These are phyloP conservation scores for Rhaphigaster nebulosa DNA, from an alignment of 2,888 invertebrate species.

Conservation along the genomic window DNA sequence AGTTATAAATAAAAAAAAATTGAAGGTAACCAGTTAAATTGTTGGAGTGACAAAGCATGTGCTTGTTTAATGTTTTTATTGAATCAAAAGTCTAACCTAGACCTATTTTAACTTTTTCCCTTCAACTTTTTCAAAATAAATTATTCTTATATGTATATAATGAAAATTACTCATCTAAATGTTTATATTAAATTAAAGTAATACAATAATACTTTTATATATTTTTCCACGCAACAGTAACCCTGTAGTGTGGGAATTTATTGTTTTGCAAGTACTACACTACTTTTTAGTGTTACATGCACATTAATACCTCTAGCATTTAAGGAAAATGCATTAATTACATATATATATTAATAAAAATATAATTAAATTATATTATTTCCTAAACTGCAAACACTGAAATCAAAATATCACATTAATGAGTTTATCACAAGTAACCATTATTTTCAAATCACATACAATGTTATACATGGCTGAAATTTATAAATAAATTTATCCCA, in stretches of 20 bases:
- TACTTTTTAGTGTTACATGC: not conserved
- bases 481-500: conserved; percentile 31
- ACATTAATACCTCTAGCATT: conserved; percentile 23
- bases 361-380: conserved; percentile 25
- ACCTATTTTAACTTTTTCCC: not conserved
- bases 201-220: not conserved
- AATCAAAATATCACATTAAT: conserved; percentile 42
- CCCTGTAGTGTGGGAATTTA: conserved; percentile 13
- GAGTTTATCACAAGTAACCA: conserved; percentile 42
- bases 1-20: too few species aligned
- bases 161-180: not conserved
- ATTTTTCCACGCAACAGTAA: not conserved
- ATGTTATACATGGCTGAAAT: not conserved
- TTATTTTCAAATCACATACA: conserved; percentile 33
- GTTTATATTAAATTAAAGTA: not conserved
- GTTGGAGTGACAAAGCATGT: too few species aligned
- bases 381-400: not conserved
- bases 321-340: not conserved
- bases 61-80: too few species aligned
- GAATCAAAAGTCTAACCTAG: too few species aligned
- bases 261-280: not conserved
- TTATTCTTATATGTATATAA: not conserved
- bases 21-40: too few species aligned
- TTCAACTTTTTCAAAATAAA: not conserved
- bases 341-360: not conserved